Percentiles rank a stretch among this genome's conserved stretches.
phyloP scores from a whole-genome alignment of 2,888 invertebrate species.

The Pegoplata infirma region DNA sequence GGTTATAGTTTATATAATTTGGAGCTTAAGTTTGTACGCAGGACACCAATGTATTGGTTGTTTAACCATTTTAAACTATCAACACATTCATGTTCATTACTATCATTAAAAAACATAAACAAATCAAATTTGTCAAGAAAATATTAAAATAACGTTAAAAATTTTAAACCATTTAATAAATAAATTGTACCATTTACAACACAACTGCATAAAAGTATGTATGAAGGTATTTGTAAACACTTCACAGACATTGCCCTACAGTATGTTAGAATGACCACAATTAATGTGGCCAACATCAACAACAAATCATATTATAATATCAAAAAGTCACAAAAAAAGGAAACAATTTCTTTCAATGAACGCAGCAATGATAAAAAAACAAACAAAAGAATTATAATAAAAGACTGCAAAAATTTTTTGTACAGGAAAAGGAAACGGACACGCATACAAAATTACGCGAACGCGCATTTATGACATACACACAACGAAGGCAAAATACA shows the following conservation, averaged over 20 bases:
- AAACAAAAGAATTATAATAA: conserved; percentile 9
- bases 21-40: too few relatives aligned
- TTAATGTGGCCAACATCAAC: conserved; percentile 51
- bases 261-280: conserved; percentile 56
- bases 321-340: conserved; percentile 45
- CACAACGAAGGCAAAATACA: conserved; percentile 19
- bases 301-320: conserved; percentile 54
- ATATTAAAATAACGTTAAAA: conserved; percentile 39
- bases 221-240: background rate
- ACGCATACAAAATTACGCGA: conserved; percentile 62
- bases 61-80: too few relatives aligned
- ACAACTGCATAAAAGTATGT: background rate
- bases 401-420: conserved; percentile 10
- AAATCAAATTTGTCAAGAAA: conserved; percentile 12
- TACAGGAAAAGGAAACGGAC: conserved; percentile 62
- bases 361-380: conserved; percentile 26
- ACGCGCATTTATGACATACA: conserved; percentile 50
- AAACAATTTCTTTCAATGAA: conserved; percentile 56
- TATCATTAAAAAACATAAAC: background rate
- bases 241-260: conserved; percentile 28
- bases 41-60: too few relatives aligned
- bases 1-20: too few relatives aligned
- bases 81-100: background rate
- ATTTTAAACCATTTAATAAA: background rate
- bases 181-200: background rate